Percentiles rank a stretch among this genome's conserved stretches.
Conservation (phyloP, 2,888 invertebrate genomes). For the Torymus tubicola region DNA sequence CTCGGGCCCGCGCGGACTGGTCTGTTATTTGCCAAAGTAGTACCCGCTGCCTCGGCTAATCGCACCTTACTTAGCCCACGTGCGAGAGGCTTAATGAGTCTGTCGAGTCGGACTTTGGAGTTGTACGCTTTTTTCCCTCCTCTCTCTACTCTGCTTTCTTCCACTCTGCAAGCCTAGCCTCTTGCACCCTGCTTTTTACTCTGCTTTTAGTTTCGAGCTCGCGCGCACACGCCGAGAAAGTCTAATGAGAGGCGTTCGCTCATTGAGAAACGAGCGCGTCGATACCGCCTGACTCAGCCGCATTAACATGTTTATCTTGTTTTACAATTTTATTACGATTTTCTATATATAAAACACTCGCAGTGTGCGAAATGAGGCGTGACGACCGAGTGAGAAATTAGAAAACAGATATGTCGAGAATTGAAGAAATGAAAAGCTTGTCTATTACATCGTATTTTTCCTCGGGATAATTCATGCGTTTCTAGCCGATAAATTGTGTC, state of each 20-base stretch:
- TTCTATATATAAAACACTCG: background rate
- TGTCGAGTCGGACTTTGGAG: slow-evolving; percentile 7
- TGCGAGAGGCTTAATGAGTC: slow-evolving; percentile 39
- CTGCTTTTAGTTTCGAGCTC: background rate
- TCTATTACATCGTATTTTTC: slow-evolving; percentile 31
- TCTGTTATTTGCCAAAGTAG: slow-evolving; percentile 47
- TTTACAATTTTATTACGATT: slow-evolving; percentile 36
- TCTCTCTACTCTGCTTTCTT: background rate
- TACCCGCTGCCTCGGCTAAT: slow-evolving; percentile 26
- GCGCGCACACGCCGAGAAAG: background rate
- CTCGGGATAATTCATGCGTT: background rate
- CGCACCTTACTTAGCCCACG: slow-evolving; percentile 37
- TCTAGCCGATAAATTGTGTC: slow-evolving; percentile 33
- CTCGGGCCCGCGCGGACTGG: background rate
- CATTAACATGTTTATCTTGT: slow-evolving; percentile 45
- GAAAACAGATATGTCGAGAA: slow-evolving; percentile 20
- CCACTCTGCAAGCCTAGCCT: background rate
- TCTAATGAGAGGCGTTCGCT: slow-evolving; percentile 18
- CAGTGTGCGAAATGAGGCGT: background rate
- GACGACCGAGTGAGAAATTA: slow-evolving; percentile 28
- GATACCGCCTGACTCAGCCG: slow-evolving; percentile 2
- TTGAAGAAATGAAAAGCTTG: slow-evolving; percentile 19
- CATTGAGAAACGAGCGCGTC: background rate
- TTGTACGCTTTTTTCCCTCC: background rate
- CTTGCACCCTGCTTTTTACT: background rate